phyloP scores from a whole-genome alignment of 2,797 vertebrate genomes.

The Varecia variegata region DNA sequence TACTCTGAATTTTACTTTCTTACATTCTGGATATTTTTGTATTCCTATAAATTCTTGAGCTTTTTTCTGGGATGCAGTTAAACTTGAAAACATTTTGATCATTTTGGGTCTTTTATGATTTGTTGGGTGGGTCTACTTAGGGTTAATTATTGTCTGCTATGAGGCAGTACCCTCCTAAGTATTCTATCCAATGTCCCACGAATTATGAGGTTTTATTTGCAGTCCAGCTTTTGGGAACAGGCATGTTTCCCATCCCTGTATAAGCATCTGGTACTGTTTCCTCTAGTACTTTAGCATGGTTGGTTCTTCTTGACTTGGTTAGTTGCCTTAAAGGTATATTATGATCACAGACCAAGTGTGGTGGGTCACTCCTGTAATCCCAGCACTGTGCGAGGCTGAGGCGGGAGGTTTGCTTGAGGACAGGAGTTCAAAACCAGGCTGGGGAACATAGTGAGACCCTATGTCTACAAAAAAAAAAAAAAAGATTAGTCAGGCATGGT shows the following conservation, averaged over 20 bases:
- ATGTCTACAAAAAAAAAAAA: too few relatives aligned
- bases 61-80: not conserved
- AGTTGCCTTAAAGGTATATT: not conserved
- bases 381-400: not conserved
- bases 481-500: not conserved
- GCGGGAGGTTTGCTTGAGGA: not conserved
- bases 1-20: conserved; percentile 9
- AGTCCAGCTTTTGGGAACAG: not conserved
- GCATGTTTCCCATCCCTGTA: not conserved
- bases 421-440: not conserved
- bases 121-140: not conserved
- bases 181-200: not conserved
- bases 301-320: not conserved
- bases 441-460: too few relatives aligned
- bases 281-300: not conserved
- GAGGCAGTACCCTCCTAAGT: not conserved
- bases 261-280: not conserved
- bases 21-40: not conserved
- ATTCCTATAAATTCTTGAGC: not conserved
- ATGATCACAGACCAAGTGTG: not conserved
- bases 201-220: not conserved
- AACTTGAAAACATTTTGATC: not conserved
- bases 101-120: conserved; percentile 16
- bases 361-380: not conserved
- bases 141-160: not conserved